phyloP scores from a whole-genome alignment of 2,888 invertebrate genomes.

The Deilephila porcellus region DNA sequence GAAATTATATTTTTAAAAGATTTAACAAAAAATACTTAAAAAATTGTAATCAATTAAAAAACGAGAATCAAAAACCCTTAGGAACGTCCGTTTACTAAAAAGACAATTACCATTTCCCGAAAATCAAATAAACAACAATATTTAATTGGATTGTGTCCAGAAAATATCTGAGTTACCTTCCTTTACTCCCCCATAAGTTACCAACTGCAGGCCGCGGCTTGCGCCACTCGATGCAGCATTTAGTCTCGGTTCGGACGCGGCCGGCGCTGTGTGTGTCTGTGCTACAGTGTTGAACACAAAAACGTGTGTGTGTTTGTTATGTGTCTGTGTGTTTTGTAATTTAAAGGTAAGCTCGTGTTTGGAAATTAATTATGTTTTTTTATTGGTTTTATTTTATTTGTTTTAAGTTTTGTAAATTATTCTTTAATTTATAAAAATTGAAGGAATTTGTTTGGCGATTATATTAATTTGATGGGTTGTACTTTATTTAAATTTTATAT shows the following conservation, averaged over 20 bases:
- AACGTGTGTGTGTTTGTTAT: conserved; percentile 18
- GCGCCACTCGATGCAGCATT: conserved; percentile 24
- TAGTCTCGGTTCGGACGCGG: conserved; percentile 17
- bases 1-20: too few relatives aligned
- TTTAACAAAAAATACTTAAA: too few relatives aligned
- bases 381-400: not conserved
- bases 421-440: not conserved
- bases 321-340: conserved; percentile 17
- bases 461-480: too few relatives aligned
- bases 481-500: too few relatives aligned
- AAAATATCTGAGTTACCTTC: not conserved
- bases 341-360: conserved; percentile 20
- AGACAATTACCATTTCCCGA: not conserved
- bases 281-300: not conserved
- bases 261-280: not conserved
- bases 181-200: not conserved
- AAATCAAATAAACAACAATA: not conserved
- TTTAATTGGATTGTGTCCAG: not conserved
- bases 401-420: not conserved
- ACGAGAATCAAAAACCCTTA: not conserved
- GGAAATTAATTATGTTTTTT: not conserved
- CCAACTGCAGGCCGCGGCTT: not conserved
- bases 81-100: not conserved
- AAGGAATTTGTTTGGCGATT: not conserved
- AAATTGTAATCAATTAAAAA: too few relatives aligned